Evolutionary conservation across 2,888 invertebrate species (phyloP).

Genomic region (Torymus aiolomorphi): DNA sequence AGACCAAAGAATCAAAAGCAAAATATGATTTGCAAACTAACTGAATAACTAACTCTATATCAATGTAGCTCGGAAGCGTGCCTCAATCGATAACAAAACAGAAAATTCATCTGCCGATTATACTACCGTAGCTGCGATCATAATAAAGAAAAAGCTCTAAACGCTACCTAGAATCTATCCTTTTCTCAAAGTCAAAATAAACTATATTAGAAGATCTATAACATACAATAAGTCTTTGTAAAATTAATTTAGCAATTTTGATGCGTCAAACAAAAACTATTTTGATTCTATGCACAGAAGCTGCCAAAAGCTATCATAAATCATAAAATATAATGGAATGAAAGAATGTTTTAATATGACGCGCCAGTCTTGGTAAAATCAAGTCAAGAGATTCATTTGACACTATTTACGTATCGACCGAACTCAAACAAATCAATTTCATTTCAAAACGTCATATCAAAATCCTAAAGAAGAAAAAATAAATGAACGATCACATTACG

Average conservation of each 20-base stretch:
- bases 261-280: constrained; percentile 9
- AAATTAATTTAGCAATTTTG: constrained; percentile 21
- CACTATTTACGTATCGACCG: background rate
- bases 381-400: background rate
- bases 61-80: constrained; percentile 11
- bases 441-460: constrained; percentile 5
- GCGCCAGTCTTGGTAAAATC: background rate
- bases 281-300: constrained; percentile 18
- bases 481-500: no score
- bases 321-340: constrained; percentile 1
- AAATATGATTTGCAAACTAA: background rate
- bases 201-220: constrained; percentile 50
- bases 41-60: constrained; percentile 10
- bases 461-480: background rate
- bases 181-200: constrained; percentile 46
- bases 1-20: constrained; percentile 38
- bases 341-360: background rate
- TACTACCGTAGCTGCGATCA: background rate
- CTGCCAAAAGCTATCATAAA: constrained; percentile 16
- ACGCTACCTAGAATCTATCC: background rate
- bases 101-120: background rate
- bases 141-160: constrained; percentile 32
- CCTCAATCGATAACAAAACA: constrained; percentile 38
- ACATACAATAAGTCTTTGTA: constrained; percentile 48
- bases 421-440: constrained; percentile 2